A percentile compares a stretch with the other conserved stretches of the same genome.
These are phyloP conservation scores for Schizaphis graminum DNA, from an alignment of 2,888 invertebrate genomes.

Conservation along the genomic window DNA sequence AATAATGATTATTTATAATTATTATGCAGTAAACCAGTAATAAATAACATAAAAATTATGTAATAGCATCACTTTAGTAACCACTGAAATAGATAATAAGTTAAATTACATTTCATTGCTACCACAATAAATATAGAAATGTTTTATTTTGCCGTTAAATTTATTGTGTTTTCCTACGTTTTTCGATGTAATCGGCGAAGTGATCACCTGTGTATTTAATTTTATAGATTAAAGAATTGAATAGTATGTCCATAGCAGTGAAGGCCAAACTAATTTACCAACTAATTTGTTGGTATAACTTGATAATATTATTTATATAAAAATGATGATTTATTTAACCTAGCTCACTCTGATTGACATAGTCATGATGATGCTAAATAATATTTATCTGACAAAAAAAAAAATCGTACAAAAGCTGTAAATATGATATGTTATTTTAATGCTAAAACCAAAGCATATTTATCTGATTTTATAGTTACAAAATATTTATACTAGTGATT, in stretches of 20 bases:
- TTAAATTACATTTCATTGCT: neutral
- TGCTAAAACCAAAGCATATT: neutral
- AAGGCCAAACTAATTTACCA: too few species aligned
- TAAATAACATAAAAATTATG: too few species aligned
- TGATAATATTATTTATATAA: neutral
- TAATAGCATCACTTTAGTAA: neutral
- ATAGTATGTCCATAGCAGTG: neutral
- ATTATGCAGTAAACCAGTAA: neutral
- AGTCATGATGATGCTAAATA: constrained; percentile 29
- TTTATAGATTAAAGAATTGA: neutral
- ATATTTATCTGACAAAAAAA: constrained; percentile 20
- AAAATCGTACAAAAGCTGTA: too few species aligned
- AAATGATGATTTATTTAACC: constrained; percentile 29
- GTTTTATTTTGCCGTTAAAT: neutral
- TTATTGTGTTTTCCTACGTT: neutral
- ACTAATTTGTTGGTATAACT: neutral
- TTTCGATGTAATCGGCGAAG: neutral
- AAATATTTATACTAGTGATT: neutral
- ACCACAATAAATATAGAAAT: neutral
- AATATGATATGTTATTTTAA: neutral
- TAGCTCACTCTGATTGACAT: constrained; percentile 48
- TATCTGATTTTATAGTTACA: neutral
- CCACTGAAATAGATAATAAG: neutral
- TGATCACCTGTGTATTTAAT: neutral
- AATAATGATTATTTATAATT: too few species aligned